Conservation (phyloP, 1,140 invertebrate genomes). For the Drosophila fuyamai region DNA sequence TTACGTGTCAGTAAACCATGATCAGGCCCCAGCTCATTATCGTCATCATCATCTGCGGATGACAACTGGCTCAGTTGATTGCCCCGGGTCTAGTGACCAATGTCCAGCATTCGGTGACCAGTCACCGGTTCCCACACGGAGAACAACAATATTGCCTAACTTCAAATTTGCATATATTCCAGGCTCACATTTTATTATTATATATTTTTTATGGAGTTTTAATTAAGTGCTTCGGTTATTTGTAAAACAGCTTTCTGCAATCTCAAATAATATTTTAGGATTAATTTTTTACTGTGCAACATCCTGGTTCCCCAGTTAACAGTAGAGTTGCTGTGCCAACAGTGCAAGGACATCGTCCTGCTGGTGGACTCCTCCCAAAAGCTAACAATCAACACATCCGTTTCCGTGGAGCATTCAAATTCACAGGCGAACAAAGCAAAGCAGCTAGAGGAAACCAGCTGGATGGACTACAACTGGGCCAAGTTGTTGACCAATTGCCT, state of each 20-base stretch:
- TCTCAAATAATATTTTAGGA: background rate
- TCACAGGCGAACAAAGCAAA: constrained; percentile 32
- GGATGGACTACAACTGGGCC: constrained; percentile 45
- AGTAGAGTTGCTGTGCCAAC: constrained; percentile 43
- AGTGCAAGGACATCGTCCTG: constrained; percentile 40
- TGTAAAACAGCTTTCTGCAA: background rate
- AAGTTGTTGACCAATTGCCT: constrained; percentile 57
- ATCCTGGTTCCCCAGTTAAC: constrained; percentile 26
- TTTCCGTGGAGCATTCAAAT: constrained; percentile 61
- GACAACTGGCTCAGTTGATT: constrained; percentile 54
- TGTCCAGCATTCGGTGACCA: constrained; percentile 6
- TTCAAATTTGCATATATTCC: too few species aligned
- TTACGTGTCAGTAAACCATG: constrained; percentile 79
- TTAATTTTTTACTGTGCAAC: constrained; percentile 4
- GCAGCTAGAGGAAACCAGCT: constrained; percentile 24
- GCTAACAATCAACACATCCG: constrained; percentile 71
- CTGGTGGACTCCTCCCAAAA: constrained; percentile 27
- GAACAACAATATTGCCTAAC: background rate
- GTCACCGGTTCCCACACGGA: constrained; percentile 8
- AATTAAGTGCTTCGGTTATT: too few species aligned
- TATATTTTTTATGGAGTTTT: too few species aligned
- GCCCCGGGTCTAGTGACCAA: constrained; percentile 9
- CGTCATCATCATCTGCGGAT: constrained; percentile 50
- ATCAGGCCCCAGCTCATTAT: constrained; percentile 59
- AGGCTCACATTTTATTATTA: too few species aligned